Conservation (phyloP, 2,113 vertebrate species). For the Tympanuchus pallidicinctus region DNA sequence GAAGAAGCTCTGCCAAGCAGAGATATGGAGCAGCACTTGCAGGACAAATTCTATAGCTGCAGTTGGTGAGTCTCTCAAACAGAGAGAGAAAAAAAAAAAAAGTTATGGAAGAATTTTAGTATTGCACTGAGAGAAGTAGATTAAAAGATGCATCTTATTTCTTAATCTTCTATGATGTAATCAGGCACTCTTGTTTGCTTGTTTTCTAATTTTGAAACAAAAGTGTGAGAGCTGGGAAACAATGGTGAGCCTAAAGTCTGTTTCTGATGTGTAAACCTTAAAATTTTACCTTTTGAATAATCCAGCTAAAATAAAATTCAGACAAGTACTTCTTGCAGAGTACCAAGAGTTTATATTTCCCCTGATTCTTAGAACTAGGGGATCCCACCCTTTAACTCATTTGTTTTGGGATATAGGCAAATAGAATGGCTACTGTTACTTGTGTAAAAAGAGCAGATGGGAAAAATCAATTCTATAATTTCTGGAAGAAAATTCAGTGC, state of each 20-base stretch:
- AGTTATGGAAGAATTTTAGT: not conserved
- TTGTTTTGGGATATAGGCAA: not conserved
- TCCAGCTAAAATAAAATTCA: not conserved
- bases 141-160: not conserved
- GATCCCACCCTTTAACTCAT: not conserved
- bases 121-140: not conserved
- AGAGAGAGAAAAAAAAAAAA: not conserved
- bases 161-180: not conserved
- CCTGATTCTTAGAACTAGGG: not conserved
- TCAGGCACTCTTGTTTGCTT: not conserved
- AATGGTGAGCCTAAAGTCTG: not conserved
- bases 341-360: not conserved
- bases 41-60: not conserved
- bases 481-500: not conserved
- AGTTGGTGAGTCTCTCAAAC: not conserved
- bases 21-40: not conserved
- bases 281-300: not conserved
- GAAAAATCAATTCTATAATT: not conserved
- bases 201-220: not conserved
- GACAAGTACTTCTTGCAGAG: not conserved
- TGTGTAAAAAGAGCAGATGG: not conserved
- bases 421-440: not conserved
- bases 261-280: not conserved
- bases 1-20: not conserved
- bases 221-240: not conserved